phyloP scores from a whole-genome alignment of 2,888 invertebrate species.

The Drosophila borborema region DNA sequence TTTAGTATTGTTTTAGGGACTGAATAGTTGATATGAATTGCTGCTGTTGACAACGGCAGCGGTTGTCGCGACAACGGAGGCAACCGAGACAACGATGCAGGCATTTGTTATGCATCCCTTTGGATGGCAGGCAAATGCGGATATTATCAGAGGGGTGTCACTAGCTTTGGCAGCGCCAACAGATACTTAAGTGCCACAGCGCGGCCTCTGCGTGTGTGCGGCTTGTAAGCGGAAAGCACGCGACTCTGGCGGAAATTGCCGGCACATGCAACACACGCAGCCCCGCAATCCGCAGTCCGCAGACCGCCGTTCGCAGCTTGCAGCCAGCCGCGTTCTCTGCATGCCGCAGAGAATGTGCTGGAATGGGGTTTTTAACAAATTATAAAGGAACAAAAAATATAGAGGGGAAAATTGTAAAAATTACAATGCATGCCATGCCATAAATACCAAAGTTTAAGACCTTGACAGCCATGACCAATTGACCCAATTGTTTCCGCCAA shows the following conservation, averaged over 20 bases:
- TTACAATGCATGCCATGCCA: slow-evolving; percentile 67
- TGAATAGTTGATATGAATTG: neutral
- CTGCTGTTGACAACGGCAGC: slow-evolving; percentile 3
- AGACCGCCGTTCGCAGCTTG: neutral
- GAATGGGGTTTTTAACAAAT: slow-evolving; percentile 61
- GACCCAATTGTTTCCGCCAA: slow-evolving; percentile 66
- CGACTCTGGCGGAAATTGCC: slow-evolving; percentile 72
- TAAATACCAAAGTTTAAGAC: slow-evolving; percentile 71
- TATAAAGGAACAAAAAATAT: slow-evolving; percentile 29
- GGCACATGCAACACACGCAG: slow-evolving; percentile 72
- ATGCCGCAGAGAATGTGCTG: slow-evolving; percentile 26
- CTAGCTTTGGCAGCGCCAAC: slow-evolving; percentile 30
- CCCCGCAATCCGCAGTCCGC: neutral
- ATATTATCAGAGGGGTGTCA: slow-evolving; percentile 70
- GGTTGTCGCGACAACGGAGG: neutral
- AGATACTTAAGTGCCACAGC: slow-evolving; percentile 72
- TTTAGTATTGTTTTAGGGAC: neutral
- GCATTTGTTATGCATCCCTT: slow-evolving; percentile 31
- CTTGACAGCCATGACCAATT: slow-evolving; percentile 77
- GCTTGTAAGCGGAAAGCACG: slow-evolving; percentile 71
- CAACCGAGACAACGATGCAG: neutral
- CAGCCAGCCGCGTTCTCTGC: slow-evolving; percentile 1
- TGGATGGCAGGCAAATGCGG: slow-evolving; percentile 50
- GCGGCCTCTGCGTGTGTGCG: slow-evolving; percentile 44
- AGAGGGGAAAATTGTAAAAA: slow-evolving; percentile 40